Conservation (phyloP, 2,888 invertebrate species). For the Brachylomia viminalis region DNA sequence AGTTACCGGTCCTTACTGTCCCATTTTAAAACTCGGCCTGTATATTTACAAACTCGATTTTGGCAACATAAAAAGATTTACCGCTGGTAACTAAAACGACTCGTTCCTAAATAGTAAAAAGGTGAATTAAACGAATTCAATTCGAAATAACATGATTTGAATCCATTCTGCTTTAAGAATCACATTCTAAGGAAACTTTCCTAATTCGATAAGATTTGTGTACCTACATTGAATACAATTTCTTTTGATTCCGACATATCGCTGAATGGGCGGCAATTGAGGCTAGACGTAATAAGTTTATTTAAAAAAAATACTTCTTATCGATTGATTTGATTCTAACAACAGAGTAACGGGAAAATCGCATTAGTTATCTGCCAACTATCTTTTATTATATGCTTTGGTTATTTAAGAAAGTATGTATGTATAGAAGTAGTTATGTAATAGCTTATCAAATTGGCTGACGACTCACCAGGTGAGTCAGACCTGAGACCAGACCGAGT, state of each 20-base stretch:
- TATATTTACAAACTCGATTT: background rate
- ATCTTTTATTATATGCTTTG: constrained; percentile 16
- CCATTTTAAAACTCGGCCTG: background rate
- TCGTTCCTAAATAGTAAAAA: constrained; percentile 7
- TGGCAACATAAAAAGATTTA: background rate
- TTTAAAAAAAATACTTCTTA: constrained; percentile 11
- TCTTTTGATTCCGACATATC: constrained; percentile 24
- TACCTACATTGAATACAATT: constrained; percentile 18
- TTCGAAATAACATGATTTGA: constrained; percentile 27
- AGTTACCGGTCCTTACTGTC: background rate
- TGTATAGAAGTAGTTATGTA: constrained; percentile 1
- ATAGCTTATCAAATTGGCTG: background rate
- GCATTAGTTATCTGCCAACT: constrained; percentile 3
- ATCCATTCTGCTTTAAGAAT: constrained; percentile 2
- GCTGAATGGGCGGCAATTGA: constrained; percentile 22
- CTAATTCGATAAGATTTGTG: constrained; percentile 24
- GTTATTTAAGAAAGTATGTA: constrained; percentile 17
- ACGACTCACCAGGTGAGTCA: background rate
- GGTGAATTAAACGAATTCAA: constrained; percentile 20
- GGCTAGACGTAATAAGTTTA: constrained; percentile 17
- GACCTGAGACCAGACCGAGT: background rate
- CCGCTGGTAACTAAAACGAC: background rate
- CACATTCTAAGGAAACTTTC: constrained; percentile 20
- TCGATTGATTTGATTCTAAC: constrained; percentile 35
- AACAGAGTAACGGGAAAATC: constrained; percentile 27